These are phyloP conservation scores for Acanthosepion esculentum DNA, from an alignment of 2,888 invertebrate genomes.

Conservation along the genomic window DNA sequence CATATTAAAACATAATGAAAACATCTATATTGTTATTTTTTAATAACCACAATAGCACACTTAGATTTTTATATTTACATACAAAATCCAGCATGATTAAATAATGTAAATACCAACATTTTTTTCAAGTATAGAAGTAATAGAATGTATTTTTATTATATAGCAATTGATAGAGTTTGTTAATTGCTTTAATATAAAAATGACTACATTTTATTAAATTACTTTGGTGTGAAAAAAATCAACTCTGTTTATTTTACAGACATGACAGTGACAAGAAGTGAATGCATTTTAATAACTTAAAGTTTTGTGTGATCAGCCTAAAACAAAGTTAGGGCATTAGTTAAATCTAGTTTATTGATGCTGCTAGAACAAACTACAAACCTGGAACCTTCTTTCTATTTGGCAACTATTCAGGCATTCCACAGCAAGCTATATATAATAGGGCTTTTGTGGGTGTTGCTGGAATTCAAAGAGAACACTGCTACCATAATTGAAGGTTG, in stretches of 20 bases:
- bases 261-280: not conserved
- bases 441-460: not conserved
- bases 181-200: not conserved
- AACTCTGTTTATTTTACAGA: not conserved
- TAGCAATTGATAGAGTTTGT: not conserved
- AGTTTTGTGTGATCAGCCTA: not conserved
- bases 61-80: not conserved
- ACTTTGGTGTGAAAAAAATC: not conserved
- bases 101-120: not conserved
- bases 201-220: not conserved
- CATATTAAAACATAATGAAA: too few relatives aligned
- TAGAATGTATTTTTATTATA: not conserved
- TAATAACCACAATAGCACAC: not conserved
- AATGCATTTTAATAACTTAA: not conserved
- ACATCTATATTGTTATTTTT: too few relatives aligned
- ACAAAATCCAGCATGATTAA: not conserved
- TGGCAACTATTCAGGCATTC: constrained; percentile 20
- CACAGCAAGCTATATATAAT: not conserved
- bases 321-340: not conserved
- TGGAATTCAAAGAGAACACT: constrained; percentile 15
- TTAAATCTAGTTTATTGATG: not conserved
- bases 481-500: not conserved
- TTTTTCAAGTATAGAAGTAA: not conserved
- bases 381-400: not conserved
- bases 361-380: not conserved